phyloP scores from a whole-genome alignment of 2,888 invertebrate species.

The Lobophora halterata region DNA sequence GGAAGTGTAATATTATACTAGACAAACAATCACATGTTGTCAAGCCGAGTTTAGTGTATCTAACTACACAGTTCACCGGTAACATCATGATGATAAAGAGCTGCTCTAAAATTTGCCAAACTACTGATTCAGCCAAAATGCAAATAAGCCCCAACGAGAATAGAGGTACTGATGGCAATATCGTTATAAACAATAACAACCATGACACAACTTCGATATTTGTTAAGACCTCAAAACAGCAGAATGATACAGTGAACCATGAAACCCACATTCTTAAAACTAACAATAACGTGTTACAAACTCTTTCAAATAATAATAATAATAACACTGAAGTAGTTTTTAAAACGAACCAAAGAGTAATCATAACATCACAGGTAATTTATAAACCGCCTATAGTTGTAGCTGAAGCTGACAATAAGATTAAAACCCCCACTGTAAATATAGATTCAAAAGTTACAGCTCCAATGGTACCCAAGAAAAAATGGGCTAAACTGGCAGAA shows the following conservation, averaged over 20 bases:
- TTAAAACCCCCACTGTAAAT: slow-evolving; percentile 38
- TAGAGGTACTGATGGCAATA: slow-evolving; percentile 36
- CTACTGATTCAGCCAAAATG: slow-evolving; percentile 41
- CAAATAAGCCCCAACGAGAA: slow-evolving; percentile 52
- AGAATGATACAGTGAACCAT: slow-evolving; percentile 38
- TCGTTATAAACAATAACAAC: slow-evolving; percentile 18
- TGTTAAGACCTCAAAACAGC: slow-evolving; percentile 39
- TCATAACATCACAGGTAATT: slow-evolving; percentile 65
- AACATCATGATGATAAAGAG: slow-evolving; percentile 74
- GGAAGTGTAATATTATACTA: slow-evolving; percentile 9
- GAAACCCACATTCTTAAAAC: slow-evolving; percentile 60
- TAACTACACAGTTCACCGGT: slow-evolving; percentile 68
- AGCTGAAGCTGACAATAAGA: slow-evolving; percentile 51
- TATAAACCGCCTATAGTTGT: slow-evolving; percentile 68
- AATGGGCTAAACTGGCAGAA: slow-evolving; percentile 48
- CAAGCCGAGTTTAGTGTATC: slow-evolving; percentile 70
- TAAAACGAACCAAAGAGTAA: slow-evolving; percentile 57
- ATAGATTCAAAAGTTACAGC: slow-evolving; percentile 52
- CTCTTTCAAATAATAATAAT: slow-evolving; percentile 48
- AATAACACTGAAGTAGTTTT: slow-evolving; percentile 52
- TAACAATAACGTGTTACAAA: slow-evolving; percentile 55
- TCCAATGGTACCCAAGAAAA: slow-evolving; percentile 41
- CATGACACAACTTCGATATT: slow-evolving; percentile 27
- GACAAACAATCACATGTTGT: slow-evolving; percentile 36
- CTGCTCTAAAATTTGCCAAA: slow-evolving; percentile 49